Evolutionary conservation across 37 sponge, comb jelly and placozoan species (phyloP).

Genomic region (Agelas oroides): DNA sequence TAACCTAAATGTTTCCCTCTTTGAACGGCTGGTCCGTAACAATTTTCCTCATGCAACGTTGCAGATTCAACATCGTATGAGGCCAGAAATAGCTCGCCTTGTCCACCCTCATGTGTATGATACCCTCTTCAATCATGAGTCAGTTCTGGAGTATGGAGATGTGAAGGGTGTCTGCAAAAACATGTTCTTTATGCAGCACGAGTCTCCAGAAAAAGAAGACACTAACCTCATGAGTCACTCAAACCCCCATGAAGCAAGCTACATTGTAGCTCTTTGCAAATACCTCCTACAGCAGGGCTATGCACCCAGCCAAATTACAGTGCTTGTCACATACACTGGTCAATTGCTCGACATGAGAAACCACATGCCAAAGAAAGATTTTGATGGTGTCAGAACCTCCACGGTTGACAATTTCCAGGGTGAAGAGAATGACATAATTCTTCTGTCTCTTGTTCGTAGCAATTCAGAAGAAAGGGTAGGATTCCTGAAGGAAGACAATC

Average conservation of each 20-base stretch:
- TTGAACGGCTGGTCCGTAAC: slow-evolving; percentile 81
- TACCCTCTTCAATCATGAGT: slow-evolving; percentile 58
- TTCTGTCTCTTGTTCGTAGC: slow-evolving; percentile 88
- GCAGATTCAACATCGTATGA: slow-evolving; percentile 89
- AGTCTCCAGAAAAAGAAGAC: slow-evolving; percentile 44
- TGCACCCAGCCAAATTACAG: slow-evolving; percentile 75
- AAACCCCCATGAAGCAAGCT: slow-evolving; percentile 83
- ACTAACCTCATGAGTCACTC: slow-evolving; percentile 67
- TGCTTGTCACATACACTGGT: slow-evolving; percentile 86
- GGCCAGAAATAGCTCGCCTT: slow-evolving; percentile 74
- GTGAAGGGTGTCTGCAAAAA: slow-evolving; percentile 69
- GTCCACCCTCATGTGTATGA: slow-evolving; percentile 82
- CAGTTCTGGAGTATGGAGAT: slow-evolving; percentile 58
- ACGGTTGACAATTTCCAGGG: slow-evolving; percentile 96
- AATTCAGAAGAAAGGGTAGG: slow-evolving; percentile 73
- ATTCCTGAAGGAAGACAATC: slow-evolving; percentile 82
- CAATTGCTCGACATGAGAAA: slow-evolving; percentile 76
- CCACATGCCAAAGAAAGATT: slow-evolving; percentile 42
- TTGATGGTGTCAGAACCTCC: slow-evolving; percentile 68
- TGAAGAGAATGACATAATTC: slow-evolving; percentile 95
- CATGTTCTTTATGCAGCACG: slow-evolving; percentile 73
- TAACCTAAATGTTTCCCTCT: slow-evolving; percentile 87
- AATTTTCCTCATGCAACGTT: slow-evolving; percentile 82
- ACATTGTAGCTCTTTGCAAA: slow-evolving; percentile 63
- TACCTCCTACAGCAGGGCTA: slow-evolving; percentile 82